Percentiles rank a stretch among this genome's conserved stretches.
phyloP scores from a whole-genome alignment of 2,888 invertebrate genomes.

The Plagodis pulveraria region DNA sequence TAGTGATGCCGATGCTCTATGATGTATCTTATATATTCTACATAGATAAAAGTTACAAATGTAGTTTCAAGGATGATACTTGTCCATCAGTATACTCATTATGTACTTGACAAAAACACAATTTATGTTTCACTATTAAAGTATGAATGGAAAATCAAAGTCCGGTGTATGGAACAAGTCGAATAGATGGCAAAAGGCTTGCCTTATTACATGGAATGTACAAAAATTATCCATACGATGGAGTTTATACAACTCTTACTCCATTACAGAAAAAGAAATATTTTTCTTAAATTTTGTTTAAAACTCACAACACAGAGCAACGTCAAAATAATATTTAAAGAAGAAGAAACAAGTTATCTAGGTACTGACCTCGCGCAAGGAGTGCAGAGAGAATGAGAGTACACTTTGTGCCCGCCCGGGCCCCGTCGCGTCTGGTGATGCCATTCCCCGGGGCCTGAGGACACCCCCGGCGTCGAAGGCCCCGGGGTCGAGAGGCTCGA shows the following conservation, averaged over 20 bases:
- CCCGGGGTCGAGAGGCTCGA: conserved; percentile 14
- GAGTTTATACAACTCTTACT: no score
- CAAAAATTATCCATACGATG: no score
- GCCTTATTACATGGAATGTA: no score
- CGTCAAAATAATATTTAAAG: conserved; percentile 3
- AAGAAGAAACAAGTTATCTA: conserved; percentile 6
- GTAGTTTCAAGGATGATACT: no score
- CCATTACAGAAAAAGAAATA: not conserved
- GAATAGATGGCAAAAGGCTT: no score
- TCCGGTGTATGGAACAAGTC: no score
- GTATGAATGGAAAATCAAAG: no score
- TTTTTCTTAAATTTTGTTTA: not conserved
- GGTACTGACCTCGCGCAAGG: conserved; percentile 87
- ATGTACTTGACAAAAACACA: no score
- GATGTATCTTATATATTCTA: not conserved
- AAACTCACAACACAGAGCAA: conserved; percentile 9
- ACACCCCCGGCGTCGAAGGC: conserved; percentile 16
- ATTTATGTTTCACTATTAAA: no score
- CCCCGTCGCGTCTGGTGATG: conserved; percentile 81
- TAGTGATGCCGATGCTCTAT: conserved; percentile 7
- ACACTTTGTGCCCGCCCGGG: conserved; percentile 78
- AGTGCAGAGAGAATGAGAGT: conserved; percentile 87
- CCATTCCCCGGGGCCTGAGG: conserved; percentile 55
- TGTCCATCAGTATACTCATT: no score
- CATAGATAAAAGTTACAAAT: no score